Conservation (phyloP, 2,888 invertebrate species). For the Drosophila gaucha region DNA sequence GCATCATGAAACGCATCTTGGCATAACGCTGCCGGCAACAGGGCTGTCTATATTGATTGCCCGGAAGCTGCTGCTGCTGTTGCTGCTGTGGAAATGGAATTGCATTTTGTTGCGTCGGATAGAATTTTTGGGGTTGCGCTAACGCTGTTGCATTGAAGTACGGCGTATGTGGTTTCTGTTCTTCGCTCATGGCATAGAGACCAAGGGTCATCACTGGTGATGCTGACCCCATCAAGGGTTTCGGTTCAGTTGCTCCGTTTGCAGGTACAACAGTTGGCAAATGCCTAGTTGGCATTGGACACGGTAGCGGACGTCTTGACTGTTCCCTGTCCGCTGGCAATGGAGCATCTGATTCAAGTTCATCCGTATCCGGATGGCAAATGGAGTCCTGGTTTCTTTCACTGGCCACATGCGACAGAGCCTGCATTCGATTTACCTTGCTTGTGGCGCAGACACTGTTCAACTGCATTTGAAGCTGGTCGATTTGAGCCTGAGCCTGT, state of each 20-base stretch:
- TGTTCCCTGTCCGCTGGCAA: not conserved
- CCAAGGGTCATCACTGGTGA: not conserved
- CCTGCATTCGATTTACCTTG: not conserved
- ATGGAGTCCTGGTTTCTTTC: not conserved
- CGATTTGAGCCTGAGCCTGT: slow-evolving; percentile 60
- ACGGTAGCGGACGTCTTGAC: not conserved
- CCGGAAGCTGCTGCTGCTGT: slow-evolving; percentile 1
- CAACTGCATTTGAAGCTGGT: slow-evolving; percentile 54
- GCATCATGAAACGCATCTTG: slow-evolving; percentile 65
- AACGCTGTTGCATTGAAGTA: not conserved
- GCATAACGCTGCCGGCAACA: slow-evolving; percentile 52
- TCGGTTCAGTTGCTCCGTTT: not conserved
- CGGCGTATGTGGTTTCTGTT: not conserved
- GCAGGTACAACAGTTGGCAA: not conserved
- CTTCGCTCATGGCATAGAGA: not conserved
- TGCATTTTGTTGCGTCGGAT: not conserved
- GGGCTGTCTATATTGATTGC: slow-evolving; percentile 28
- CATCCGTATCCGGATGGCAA: not conserved
- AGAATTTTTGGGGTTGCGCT: not conserved
- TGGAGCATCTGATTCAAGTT: not conserved
- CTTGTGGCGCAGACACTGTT: slow-evolving; percentile 31
- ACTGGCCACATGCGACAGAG: not conserved
- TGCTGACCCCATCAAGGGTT: not conserved
- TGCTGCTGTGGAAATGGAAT: not conserved
- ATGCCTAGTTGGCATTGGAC: not conserved